Evolutionary conservation across 2,888 invertebrate species (phyloP).

Genomic region (Anaspis maculata): DNA sequence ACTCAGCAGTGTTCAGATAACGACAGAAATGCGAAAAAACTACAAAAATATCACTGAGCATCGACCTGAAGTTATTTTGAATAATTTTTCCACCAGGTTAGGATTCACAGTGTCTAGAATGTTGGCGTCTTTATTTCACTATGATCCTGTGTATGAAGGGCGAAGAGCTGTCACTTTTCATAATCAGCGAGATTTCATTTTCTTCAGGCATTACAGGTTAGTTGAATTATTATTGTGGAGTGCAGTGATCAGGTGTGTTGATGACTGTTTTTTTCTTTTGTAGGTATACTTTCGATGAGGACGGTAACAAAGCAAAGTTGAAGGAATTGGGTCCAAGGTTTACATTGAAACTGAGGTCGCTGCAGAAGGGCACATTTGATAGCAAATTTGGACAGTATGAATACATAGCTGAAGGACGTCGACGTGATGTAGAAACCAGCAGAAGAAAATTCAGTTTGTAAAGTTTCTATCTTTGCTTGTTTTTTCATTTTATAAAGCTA

Average conservation of each 20-base stretch:
- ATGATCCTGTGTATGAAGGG: conserved; percentile 91
- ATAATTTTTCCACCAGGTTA: conserved; percentile 91
- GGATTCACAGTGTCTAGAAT: conserved; percentile 87
- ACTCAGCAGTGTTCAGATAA: conserved; percentile 84
- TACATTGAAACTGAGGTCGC: conserved; percentile 81
- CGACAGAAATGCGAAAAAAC: conserved; percentile 71
- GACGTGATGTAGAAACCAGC: conserved; percentile 91
- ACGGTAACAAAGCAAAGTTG: conserved; percentile 64
- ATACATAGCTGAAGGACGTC: conserved; percentile 84
- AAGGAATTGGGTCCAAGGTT: conserved; percentile 96
- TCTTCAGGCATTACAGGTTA: conserved; percentile 91
- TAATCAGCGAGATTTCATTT: conserved; percentile 97
- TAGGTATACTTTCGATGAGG: conserved; percentile 82
- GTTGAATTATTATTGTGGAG: too few species aligned
- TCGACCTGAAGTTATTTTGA: conserved; percentile 90
- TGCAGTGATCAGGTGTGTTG: too few species aligned
- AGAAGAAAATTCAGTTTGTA: conserved; percentile 88
- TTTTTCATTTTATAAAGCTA: conserved; percentile 2
- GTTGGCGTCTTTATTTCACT: conserved; percentile 90
- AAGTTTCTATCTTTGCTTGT: too few species aligned
- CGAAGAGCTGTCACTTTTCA: conserved; percentile 94
- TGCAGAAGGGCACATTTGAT: conserved; percentile 97
- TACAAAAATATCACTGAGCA: conserved; percentile 78
- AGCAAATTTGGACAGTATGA: conserved; percentile 95
- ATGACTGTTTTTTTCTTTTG: too few species aligned